Evolutionary conservation across 2,797 vertebrate genomes (phyloP), one percentile per base, ranked within the genome.

Genomic region (Scarus forsteni): DNA sequence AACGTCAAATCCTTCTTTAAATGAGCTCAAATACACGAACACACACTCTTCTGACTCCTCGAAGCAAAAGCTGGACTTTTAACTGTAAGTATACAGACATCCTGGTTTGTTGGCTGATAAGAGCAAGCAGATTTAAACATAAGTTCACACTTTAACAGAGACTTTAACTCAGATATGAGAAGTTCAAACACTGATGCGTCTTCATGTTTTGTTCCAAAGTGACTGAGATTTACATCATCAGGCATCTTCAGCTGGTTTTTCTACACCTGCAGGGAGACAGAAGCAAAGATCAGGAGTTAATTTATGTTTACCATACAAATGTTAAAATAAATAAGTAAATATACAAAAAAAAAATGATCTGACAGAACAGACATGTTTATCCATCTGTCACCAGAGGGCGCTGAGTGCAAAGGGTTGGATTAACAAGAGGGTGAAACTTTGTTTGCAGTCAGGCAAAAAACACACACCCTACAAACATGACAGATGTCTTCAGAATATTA

Each of bases 221-320:
- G 27, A 27, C 27, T 2, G 2, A 27, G 27, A 27, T 27, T 27
- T 27, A 27, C 10, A 7, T 39, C 66, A 0, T 83, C 44, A 88
- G 53, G 53, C 34, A 34, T 85, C 72, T 0, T 1, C 27, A 0
- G 75, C 52, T 0, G 58, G 0, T 15, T 80, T 70, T 12, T 84
- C 76, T 42, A 72, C 38, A 66, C 75, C 86, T 87, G 84, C 54
- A 76, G 64, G 69, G 54, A 59, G 64, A 70, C 38, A 52, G 0
- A 38, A 12, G 16, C n/a, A 52, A 19, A 19, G 8, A 18, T 14
- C 5, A 34, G 9, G 6, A 14, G 12, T 1, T n/a, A 62, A 0
- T 1, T 7, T 19, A 1, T 27, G 4, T 27, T 27, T 27, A 27
- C 27, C 27, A 27, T 4, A 27, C 27, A 27, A 27, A 27, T 27